A percentile compares a stretch with the other conserved stretches of the same genome.
Evolutionary conservation across 2,113 vertebrate genomes (phyloP).

Genomic region (Hystrix cristata): DNA sequence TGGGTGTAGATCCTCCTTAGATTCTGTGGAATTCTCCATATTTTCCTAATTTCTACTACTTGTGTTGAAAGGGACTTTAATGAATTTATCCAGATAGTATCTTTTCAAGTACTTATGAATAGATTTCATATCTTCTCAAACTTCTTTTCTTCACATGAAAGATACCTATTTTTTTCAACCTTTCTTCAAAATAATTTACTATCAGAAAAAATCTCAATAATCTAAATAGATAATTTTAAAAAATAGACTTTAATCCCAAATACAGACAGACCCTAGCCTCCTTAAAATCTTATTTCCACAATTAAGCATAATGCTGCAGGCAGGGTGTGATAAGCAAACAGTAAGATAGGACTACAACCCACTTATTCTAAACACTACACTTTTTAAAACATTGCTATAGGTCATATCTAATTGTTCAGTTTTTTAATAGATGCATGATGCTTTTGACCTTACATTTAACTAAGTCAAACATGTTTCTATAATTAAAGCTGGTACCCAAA

Average conservation of each 20-base stretch:
- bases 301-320: background rate
- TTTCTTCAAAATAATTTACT: conserved; percentile 37
- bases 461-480: background rate
- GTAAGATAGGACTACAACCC: background rate
- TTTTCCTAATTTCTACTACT: background rate
- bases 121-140: background rate
- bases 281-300: background rate
- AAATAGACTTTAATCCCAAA: background rate
- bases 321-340: background rate
- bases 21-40: background rate
- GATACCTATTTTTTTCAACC: background rate
- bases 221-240: background rate
- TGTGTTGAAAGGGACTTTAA: background rate
- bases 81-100: background rate
- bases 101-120: background rate
- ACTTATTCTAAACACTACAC: background rate
- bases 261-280: background rate
- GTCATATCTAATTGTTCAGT: background rate
- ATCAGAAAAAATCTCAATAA: background rate
- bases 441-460: background rate
- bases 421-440: background rate
- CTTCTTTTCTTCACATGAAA: background rate
- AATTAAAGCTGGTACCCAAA: background rate
- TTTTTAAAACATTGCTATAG: background rate
- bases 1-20: background rate